Percentiles rank a stretch among this genome's conserved stretches.
Evolutionary conservation across 2,888 invertebrate species (phyloP).

Genomic region (Octonoba sinensis): DNA sequence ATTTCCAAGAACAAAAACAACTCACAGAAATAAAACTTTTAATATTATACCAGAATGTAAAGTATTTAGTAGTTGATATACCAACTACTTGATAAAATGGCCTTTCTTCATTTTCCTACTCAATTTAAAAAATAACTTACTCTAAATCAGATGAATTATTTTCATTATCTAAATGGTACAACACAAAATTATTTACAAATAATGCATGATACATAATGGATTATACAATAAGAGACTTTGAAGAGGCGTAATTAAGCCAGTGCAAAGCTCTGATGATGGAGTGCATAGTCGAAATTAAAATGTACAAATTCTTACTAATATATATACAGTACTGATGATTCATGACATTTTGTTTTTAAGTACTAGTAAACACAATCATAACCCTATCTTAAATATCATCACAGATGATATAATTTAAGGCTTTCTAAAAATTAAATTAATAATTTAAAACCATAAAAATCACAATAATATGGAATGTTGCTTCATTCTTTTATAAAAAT

Average conservation of each 20-base stretch:
- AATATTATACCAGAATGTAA: constrained; percentile 40
- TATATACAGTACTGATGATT: constrained; percentile 16
- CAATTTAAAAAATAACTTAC: not conserved
- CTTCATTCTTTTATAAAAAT: not conserved
- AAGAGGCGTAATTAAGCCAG: constrained; percentile 11
- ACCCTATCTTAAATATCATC: constrained; percentile 20
- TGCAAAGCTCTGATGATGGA: constrained; percentile 29
- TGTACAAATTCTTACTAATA: constrained; percentile 33
- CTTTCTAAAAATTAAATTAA: constrained; percentile 44
- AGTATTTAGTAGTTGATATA: constrained; percentile 5
- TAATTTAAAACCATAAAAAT: constrained; percentile 21
- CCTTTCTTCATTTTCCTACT: not conserved
- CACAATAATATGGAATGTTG: constrained; percentile 44
- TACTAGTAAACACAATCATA: constrained; percentile 10
- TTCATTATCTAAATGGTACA: constrained; percentile 33
- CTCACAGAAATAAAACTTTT: constrained; percentile 48
- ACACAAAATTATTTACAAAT: constrained; percentile 26
- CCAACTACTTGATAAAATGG: not conserved
- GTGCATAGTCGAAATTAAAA: constrained; percentile 28
- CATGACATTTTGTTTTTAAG: constrained; percentile 40
- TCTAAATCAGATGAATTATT: constrained; percentile 17
- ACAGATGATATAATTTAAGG: constrained; percentile 33
- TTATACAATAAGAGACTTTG: constrained; percentile 25
- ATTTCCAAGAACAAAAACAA: not conserved
- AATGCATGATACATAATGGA: constrained; percentile 4